Evolutionary conservation across 2,113 vertebrate species (phyloP).

Genomic region (Ophiodon elongatus): DNA sequence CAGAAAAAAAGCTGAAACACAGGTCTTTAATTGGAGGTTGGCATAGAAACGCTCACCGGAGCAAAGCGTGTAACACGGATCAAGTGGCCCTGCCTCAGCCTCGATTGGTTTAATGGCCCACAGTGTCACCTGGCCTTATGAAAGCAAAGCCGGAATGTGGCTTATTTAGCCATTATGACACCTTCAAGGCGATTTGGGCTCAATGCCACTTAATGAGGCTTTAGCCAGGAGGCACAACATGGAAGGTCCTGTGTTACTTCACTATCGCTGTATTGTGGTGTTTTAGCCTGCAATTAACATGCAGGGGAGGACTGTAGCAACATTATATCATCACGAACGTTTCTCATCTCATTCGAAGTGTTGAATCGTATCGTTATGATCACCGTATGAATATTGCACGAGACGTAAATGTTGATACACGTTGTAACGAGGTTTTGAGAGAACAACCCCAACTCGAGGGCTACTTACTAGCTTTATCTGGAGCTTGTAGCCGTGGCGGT

Average conservation of each 20-base stretch:
- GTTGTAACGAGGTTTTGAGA: neutral
- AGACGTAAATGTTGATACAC: neutral
- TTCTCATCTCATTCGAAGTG: too few relatives aligned
- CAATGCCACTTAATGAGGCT: slow-evolving; percentile 10
- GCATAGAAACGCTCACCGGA: slow-evolving; percentile 65
- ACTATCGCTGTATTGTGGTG: neutral
- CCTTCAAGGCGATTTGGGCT: slow-evolving; percentile 8
- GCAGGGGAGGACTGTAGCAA: neutral
- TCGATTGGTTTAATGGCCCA: slow-evolving; percentile 36
- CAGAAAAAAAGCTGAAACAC: slow-evolving; percentile 44
- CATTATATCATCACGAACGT: too few relatives aligned
- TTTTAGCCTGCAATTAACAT: neutral
- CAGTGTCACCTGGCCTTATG: slow-evolving; percentile 1
- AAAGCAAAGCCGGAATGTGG: slow-evolving; percentile 16
- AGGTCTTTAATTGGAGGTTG: slow-evolving; percentile 62
- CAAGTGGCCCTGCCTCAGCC: slow-evolving; percentile 32
- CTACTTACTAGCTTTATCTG: neutral
- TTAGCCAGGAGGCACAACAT: neutral
- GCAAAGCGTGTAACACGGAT: slow-evolving; percentile 53
- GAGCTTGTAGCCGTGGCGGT: neutral
- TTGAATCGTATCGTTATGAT: neutral
- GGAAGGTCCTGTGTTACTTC: neutral
- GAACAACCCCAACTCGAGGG: neutral
- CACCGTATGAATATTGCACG: neutral
- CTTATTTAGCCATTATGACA: slow-evolving; percentile 24